These are phyloP conservation scores for Carlito syrichta DNA, from an alignment of 2,113 vertebrate species.

Conservation along the genomic window DNA sequence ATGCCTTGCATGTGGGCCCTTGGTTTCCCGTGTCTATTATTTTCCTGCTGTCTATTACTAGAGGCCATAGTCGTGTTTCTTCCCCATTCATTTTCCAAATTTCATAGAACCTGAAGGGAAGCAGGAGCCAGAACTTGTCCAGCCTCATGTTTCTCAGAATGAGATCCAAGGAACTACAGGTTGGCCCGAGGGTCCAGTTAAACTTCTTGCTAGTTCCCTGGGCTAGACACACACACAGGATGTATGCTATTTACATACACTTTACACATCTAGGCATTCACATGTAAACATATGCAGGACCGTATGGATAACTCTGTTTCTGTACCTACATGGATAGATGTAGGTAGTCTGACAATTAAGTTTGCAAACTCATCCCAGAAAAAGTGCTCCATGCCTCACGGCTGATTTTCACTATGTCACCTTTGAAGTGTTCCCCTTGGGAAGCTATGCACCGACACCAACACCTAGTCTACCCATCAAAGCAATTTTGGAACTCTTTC, in stretches of 20 bases:
- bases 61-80: neutral
- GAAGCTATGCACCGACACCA: too few species aligned
- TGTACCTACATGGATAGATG: too few species aligned
- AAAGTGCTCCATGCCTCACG: too few species aligned
- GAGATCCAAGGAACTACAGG: neutral
- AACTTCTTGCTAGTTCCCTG: fast-evolving
- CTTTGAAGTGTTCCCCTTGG: too few species aligned
- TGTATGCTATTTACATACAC: neutral
- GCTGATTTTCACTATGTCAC: too few species aligned
- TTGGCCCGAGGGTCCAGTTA: fast-evolving
- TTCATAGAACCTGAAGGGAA: neutral
- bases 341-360: too few species aligned
- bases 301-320: neutral
- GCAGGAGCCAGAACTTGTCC: too few species aligned
- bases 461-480: too few species aligned
- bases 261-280: neutral
- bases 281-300: neutral
- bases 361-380: too few species aligned
- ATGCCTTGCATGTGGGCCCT: neutral
- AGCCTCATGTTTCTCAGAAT: neutral
- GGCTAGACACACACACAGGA: neutral
- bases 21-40: neutral
- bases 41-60: too few species aligned
- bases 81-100: neutral
- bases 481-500: too few species aligned